phyloP scores from a whole-genome alignment of 2,888 invertebrate species.

The Drepanosiphum platanoidis region DNA sequence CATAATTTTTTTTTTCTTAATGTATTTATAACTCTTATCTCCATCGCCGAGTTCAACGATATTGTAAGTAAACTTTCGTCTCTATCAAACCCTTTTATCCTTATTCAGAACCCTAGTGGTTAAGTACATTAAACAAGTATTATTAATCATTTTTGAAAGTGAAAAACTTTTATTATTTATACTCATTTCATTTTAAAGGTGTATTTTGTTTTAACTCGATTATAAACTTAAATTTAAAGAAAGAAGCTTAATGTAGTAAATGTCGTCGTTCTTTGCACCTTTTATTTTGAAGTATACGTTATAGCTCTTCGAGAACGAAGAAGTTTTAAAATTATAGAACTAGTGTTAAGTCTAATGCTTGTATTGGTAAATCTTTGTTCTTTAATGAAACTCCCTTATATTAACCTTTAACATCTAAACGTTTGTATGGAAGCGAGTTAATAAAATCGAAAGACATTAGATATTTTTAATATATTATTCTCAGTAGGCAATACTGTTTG shows the following conservation, averaged over 20 bases:
- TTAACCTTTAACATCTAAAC: too few relatives aligned
- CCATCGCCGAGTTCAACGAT: neutral
- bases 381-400: too few relatives aligned
- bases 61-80: slow-evolving; percentile 2
- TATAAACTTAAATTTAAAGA: neutral
- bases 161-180: slow-evolving; percentile 14
- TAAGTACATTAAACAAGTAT: slow-evolving; percentile 6
- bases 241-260: neutral
- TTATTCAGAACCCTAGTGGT: neutral
- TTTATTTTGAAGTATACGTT: neutral
- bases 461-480: too few relatives aligned
- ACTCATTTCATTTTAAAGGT: neutral
- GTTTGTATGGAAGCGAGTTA: too few relatives aligned
- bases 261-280: neutral
- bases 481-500: too few relatives aligned
- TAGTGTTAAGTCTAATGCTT: neutral
- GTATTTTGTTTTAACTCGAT: neutral
- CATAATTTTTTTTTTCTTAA: neutral
- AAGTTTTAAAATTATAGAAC: neutral
- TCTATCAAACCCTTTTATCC: slow-evolving; percentile 8
- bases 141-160: slow-evolving; percentile 7
- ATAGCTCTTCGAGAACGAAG: neutral
- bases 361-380: too few relatives aligned
- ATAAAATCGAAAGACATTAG: too few relatives aligned
- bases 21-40: neutral